These are phyloP conservation scores for Aphidius gifuensis DNA, from an alignment of 1,140 invertebrate genomes.

Conservation along the genomic window DNA sequence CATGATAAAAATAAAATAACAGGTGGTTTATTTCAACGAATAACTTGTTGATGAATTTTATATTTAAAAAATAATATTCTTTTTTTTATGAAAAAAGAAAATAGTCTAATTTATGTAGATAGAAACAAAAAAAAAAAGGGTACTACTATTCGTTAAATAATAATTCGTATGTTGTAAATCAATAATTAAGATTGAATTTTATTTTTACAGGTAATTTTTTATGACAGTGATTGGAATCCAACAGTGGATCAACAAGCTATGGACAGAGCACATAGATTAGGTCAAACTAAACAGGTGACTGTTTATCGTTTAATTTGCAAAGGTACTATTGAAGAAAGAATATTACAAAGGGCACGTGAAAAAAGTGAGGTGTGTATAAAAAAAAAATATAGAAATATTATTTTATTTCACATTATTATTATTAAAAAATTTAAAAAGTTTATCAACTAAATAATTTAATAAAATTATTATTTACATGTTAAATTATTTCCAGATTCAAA, in stretches of 20 bases:
- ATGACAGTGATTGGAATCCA: constrained; percentile 99
- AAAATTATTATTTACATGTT: too few species aligned
- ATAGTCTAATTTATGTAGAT: too few species aligned
- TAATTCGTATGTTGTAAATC: too few species aligned
- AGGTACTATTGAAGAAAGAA: constrained; percentile 88
- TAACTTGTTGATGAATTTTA: too few species aligned
- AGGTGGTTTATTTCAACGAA: too few species aligned
- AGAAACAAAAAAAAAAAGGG: too few species aligned
- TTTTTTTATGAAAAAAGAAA: too few species aligned
- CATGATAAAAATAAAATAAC: too few species aligned
- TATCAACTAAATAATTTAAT: too few species aligned
- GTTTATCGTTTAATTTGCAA: constrained; percentile 90
- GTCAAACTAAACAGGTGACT: constrained; percentile 88
- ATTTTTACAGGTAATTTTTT: constrained; percentile 85
- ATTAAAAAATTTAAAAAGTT: too few species aligned
- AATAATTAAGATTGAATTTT: background rate
- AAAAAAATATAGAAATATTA: background rate
- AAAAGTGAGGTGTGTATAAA: constrained; percentile 74
- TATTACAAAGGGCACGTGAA: constrained; percentile 82
- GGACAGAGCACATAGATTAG: constrained; percentile 85
- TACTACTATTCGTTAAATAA: too few species aligned
- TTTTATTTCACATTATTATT: background rate
- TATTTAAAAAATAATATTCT: too few species aligned
- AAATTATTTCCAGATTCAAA: constrained; percentile 74
- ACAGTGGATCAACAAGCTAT: constrained; percentile 93